Evolutionary conservation across 2,888 invertebrate genomes (phyloP).

Genomic region (Pomacea canaliculata): DNA sequence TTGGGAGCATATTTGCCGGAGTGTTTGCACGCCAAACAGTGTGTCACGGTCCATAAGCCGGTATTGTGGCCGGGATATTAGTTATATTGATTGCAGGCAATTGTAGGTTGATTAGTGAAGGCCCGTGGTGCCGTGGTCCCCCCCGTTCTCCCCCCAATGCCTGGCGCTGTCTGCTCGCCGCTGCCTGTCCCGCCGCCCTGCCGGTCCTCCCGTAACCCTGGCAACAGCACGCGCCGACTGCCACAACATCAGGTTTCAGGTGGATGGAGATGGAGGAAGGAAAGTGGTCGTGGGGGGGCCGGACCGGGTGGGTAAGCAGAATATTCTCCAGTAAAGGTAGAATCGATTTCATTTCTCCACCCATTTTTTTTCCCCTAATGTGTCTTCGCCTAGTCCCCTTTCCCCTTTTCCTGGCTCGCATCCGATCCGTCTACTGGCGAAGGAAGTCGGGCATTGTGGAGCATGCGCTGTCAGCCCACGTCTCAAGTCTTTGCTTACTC

Average conservation of each 20-base stretch:
- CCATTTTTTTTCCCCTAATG: too few species aligned
- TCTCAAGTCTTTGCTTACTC: too few species aligned
- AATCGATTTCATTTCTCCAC: too few species aligned
- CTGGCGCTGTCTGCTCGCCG: not conserved
- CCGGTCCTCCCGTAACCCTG: not conserved
- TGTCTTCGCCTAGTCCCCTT: too few species aligned
- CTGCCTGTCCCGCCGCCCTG: not conserved
- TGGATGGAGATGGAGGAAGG: too few species aligned
- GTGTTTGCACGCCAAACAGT: constrained; percentile 10
- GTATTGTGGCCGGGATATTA: constrained; percentile 7
- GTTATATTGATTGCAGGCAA: constrained; percentile 9
- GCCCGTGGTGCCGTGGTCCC: not conserved
- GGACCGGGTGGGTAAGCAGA: too few species aligned
- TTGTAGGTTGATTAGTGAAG: constrained; percentile 14
- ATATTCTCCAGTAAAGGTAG: too few species aligned
- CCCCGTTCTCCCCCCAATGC: not conserved
- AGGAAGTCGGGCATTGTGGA: too few species aligned
- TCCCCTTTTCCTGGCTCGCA: too few species aligned
- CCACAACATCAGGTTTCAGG: not conserved
- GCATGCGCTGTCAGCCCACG: too few species aligned
- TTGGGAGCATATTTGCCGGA: not conserved
- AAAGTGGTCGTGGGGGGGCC: too few species aligned
- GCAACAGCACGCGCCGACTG: constrained; percentile 10
- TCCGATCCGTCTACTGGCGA: too few species aligned
- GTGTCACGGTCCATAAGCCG: constrained; percentile 13